Evolutionary conservation across 1,140 invertebrate species (phyloP).

Genomic region (Apis mellifera): Amel_HAv3.1 CM009945.2:7202001-7202500

Average conservation of each 20-base stretch:
- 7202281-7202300: constrained; percentile 64
- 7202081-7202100: constrained; percentile 43
- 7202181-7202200: constrained; percentile 66
- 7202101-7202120: constrained; percentile 65
- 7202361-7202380: too few relatives aligned
- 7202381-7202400: too few relatives aligned
- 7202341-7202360: background rate
- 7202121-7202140: constrained; percentile 33
- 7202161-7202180: constrained; percentile 41
- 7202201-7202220: constrained; percentile 60
- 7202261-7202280: constrained; percentile 57
- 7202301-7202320: constrained; percentile 49
- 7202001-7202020: too few relatives aligned
- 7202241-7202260: constrained; percentile 65
- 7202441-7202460: background rate
- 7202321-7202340: constrained; percentile 45
- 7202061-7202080: background rate
- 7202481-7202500: constrained; percentile 23
- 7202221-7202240: constrained; percentile 55
- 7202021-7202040: too few relatives aligned
- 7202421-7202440: background rate
- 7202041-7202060: too few relatives aligned
- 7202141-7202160: constrained; percentile 47
- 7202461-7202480: background rate
- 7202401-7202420: too few relatives aligned